Conservation (phyloP, 2,797 vertebrate species). For the Notolepis coatsorum region DNA sequence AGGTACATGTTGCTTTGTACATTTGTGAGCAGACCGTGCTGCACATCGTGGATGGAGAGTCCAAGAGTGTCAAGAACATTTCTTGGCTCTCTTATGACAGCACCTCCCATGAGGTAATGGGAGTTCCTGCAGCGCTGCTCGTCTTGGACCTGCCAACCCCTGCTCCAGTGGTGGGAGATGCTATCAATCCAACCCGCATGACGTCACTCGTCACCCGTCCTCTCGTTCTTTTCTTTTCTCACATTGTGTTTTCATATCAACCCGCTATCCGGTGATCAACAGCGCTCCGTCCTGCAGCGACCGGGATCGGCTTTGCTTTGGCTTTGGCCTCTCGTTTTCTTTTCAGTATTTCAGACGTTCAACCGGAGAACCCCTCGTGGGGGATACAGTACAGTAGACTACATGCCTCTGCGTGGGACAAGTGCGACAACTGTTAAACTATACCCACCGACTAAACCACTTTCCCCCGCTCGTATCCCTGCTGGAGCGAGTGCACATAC, state of each 20-base stretch:
- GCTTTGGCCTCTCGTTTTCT: not conserved
- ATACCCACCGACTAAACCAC: not conserved
- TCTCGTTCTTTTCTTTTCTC: slow-evolving; percentile 25
- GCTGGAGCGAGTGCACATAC: slow-evolving; percentile 23
- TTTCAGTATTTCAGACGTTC: not conserved
- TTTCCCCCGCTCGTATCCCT: slow-evolving; percentile 22
- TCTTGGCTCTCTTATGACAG: slow-evolving; percentile 36
- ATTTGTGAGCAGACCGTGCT: slow-evolving; percentile 28
- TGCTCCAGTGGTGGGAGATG: slow-evolving; percentile 25
- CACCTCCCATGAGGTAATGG: slow-evolving; percentile 42
- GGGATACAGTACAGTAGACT: not conserved
- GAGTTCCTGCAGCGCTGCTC: slow-evolving; percentile 32
- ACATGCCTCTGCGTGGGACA: not conserved
- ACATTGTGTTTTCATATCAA: not conserved
- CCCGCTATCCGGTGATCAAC: not conserved
- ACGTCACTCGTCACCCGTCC: not conserved
- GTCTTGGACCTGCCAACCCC: slow-evolving; percentile 21
- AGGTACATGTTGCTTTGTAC: slow-evolving; percentile 31
- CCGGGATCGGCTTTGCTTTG: not conserved
- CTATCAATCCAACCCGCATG: slow-evolving; percentile 15
- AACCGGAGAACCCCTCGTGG: not conserved
- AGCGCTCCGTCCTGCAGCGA: not conserved
- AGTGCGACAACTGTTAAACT: too few species aligned
- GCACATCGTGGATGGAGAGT: slow-evolving; percentile 5
- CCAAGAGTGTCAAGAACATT: slow-evolving; percentile 30